phyloP scores from a whole-genome alignment of 1,140 invertebrate genomes.

The Campodea augens region DNA sequence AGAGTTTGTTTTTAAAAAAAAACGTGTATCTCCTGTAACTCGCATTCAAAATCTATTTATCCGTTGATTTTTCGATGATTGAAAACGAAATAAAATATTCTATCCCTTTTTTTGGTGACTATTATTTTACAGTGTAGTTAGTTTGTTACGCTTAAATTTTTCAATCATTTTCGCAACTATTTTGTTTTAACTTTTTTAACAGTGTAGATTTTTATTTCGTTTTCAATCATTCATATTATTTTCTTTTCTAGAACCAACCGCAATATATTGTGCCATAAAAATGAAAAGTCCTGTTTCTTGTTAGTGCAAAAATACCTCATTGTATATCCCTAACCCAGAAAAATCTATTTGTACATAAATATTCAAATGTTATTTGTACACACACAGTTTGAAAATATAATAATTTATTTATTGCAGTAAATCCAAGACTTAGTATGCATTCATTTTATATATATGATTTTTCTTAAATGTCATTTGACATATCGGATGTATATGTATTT shows the following conservation, averaged over 20 bases:
- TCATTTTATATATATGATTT: no score
- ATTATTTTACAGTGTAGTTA: no score
- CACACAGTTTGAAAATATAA: neutral
- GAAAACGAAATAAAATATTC: no score
- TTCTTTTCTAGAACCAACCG: neutral
- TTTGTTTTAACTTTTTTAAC: neutral
- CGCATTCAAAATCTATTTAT: no score
- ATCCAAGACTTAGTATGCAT: no score
- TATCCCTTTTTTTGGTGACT: no score
- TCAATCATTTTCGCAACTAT: no score
- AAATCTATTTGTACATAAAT: neutral
- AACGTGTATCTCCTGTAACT: no score
- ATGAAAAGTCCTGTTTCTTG: neutral
- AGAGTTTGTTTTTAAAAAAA: neutral
- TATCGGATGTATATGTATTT: no score
- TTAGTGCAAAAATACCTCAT: neutral
- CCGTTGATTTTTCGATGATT: no score
- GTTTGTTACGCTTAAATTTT: no score
- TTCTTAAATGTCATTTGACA: no score
- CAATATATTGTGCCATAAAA: neutral
- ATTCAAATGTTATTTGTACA: neutral
- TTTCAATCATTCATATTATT: neutral
- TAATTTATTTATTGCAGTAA: neutral
- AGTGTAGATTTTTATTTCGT: neutral
- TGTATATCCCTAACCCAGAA: neutral